Base-by-base conservation (phyloP, 2,888 invertebrate genomes). In the Drosophila nr. perissopoda region DNA sequence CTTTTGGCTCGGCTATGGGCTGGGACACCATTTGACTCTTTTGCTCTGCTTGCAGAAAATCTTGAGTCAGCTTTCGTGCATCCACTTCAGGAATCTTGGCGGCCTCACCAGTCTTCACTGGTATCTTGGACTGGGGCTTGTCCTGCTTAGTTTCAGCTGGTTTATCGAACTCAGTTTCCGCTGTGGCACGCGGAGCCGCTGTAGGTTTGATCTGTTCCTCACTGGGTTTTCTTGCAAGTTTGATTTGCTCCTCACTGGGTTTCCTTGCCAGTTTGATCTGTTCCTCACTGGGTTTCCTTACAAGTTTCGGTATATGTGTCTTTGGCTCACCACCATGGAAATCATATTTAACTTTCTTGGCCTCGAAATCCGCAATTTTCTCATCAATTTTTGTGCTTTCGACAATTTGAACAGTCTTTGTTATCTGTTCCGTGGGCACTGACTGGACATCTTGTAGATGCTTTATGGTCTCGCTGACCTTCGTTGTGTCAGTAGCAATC, bases 261-360 rank as follows among this genome's bases (percentile, higher is more conserved):
- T 45, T 45, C 8, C 45, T 45, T 21, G 16, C 16, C 1, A 45
- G 89, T 10, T 73, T 80, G 0, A 80, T 48, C 0, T 66, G 25
- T 5, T 86, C 86, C 7, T 88, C 52, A 16, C 52, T 52, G 13
- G 71, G 40, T 54, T 77, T 78, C 38, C 65, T 80, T 0, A 80
- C 56, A 13, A 80, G 73, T 53, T 87, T 83, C 1, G 83, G 80
- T 34, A 82, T 79, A 38, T 83, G 91, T 2, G 84, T 76, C 45
- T 90, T 89, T 53, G 90, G 90, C 57, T 90, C 91, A 16, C 85
- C 70, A 6, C 90, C 87, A 65, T 87, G 87, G 45, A 87, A 91
- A 69, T 90, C 90, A 36, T 91, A 89, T 42, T 77, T 87, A 0
- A 91, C 89, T 51, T 91, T 90, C 40, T 88, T 88, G 16, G 87